phyloP scores from a whole-genome alignment of 2,113 vertebrate species.

The Podocnemis expansa region DNA sequence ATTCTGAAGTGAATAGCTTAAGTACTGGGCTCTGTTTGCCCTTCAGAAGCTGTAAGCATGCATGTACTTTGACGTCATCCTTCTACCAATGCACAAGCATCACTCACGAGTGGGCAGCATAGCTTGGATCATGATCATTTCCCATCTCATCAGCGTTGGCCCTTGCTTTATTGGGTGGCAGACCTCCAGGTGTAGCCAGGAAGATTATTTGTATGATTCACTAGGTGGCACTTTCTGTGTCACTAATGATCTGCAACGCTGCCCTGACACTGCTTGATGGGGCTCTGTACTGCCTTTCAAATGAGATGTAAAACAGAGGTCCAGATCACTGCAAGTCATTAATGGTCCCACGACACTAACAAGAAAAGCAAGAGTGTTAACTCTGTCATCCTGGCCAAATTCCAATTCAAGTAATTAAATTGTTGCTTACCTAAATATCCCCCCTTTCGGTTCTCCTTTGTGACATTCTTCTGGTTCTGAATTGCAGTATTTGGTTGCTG shows the following conservation, averaged over 20 bases:
- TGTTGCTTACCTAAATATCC: background rate
- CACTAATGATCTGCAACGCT: background rate
- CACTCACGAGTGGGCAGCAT: background rate
- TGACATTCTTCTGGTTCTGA: background rate
- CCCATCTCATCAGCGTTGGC: background rate
- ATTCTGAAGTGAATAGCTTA: background rate
- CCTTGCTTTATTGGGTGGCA: background rate
- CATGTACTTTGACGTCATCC: background rate
- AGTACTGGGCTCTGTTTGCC: background rate
- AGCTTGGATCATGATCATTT: background rate
- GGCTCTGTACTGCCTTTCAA: background rate
- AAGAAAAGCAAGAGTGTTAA: too few relatives aligned
- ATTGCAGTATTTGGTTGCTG: background rate
- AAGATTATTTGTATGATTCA: background rate
- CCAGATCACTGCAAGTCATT: background rate
- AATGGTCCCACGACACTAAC: background rate
- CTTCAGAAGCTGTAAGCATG: background rate
- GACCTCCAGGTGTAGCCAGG: background rate
- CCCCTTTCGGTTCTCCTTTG: fast-evolving
- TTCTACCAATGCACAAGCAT: background rate
- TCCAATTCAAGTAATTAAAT: too few relatives aligned
- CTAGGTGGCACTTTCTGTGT: background rate
- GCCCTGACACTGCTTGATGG: background rate
- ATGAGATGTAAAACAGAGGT: background rate
- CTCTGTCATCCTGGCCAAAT: background rate